These are phyloP conservation scores for Phortica variegata DNA, from an alignment of 1,140 invertebrate genomes.

Conservation along the genomic window DNA sequence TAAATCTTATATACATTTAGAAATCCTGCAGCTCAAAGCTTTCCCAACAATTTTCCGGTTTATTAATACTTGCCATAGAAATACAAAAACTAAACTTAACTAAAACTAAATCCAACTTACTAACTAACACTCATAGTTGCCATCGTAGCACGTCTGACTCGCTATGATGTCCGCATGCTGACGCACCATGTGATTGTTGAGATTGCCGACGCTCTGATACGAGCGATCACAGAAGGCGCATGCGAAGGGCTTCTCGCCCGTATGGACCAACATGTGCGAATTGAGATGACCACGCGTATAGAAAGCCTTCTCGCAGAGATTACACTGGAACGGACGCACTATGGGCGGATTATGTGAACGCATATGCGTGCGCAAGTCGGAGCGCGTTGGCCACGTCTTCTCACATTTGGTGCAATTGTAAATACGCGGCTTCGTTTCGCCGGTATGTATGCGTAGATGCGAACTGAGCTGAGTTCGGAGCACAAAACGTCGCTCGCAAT, in stretches of 20 bases:
- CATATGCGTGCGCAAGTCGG: constrained; percentile 48
- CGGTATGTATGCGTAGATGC: constrained; percentile 57
- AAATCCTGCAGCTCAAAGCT: no score
- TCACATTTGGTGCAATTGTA: constrained; percentile 31
- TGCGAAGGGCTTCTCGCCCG: constrained; percentile 42
- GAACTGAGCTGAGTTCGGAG: constrained; percentile 58
- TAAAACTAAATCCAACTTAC: no score
- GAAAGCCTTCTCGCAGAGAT: constrained; percentile 41
- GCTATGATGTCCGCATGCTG: constrained; percentile 31
- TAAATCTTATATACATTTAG: no score
- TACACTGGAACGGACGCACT: constrained; percentile 48
- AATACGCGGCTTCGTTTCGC: constrained; percentile 45
- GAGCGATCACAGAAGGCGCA: constrained; percentile 37
- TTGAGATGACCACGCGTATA: constrained; percentile 44
- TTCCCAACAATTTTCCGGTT: no score
- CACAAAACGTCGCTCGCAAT: constrained; percentile 58
- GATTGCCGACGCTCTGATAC: constrained; percentile 49
- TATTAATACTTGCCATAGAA: no score
- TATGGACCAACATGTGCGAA: constrained; percentile 44
- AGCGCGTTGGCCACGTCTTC: constrained; percentile 44
- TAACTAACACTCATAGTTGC: no score
- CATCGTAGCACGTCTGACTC: constrained; percentile 10
- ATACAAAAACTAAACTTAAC: no score
- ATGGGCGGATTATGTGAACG: constrained; percentile 39
- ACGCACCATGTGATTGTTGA: constrained; percentile 43